phyloP scores from a whole-genome alignment of 2,113 vertebrate genomes.

The Tetraodon nigroviridis region DNA sequence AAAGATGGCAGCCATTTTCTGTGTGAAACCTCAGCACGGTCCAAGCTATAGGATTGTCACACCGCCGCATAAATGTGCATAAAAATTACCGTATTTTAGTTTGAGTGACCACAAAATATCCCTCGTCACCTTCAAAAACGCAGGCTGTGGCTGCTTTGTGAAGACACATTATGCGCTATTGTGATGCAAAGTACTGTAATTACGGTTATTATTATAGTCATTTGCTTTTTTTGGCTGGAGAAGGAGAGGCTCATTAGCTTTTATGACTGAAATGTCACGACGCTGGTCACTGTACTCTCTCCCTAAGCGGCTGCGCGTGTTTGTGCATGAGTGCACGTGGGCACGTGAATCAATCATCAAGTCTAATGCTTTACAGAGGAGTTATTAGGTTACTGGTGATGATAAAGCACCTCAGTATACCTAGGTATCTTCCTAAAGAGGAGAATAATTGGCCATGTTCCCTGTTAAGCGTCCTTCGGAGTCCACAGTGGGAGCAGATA shows the following conservation, averaged over 20 bases:
- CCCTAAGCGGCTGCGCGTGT: neutral
- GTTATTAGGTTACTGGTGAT: slow-evolving; percentile 3
- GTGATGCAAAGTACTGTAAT: slow-evolving; percentile 41
- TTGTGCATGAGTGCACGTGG: neutral
- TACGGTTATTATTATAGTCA: slow-evolving; percentile 27
- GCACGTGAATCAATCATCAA: neutral
- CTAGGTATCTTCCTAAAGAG: slow-evolving; percentile 7
- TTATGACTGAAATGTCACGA: slow-evolving; percentile 31
- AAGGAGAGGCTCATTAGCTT: slow-evolving; percentile 38
- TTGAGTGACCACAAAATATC: neutral
- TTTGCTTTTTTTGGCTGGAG: slow-evolving; percentile 29
- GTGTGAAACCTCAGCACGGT: no score
- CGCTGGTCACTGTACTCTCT: slow-evolving; percentile 15
- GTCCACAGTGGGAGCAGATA: slow-evolving; percentile 31
- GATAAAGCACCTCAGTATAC: slow-evolving; percentile 3
- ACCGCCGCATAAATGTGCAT: no score
- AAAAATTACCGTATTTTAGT: neutral
- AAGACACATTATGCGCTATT: slow-evolving; percentile 18
- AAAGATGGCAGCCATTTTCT: no score
- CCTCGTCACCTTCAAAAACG: slow-evolving; percentile 1
- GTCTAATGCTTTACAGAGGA: slow-evolving; percentile 2
- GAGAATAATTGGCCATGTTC: neutral
- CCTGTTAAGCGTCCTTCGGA: slow-evolving; percentile 5
- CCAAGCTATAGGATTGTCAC: no score
- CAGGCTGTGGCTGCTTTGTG: slow-evolving; percentile 21